Evolutionary conservation across 2,797 vertebrate genomes (phyloP).

Genomic region (Octomys mimax): DNA sequence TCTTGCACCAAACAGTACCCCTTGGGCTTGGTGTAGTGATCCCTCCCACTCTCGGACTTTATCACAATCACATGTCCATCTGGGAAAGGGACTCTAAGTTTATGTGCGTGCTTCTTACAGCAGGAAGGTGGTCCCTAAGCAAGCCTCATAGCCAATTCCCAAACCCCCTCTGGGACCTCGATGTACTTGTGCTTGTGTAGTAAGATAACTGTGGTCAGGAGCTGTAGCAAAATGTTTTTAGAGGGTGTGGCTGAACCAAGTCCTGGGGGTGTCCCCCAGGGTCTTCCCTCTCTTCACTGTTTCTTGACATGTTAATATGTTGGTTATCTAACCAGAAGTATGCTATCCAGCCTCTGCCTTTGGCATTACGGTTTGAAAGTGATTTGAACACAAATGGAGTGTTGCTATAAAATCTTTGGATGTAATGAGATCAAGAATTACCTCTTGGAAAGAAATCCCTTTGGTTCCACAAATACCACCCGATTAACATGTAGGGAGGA

Average conservation of each 20-base stretch:
- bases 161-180: not conserved
- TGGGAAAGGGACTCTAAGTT: not conserved
- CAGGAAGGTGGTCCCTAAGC: not conserved
- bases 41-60: not conserved
- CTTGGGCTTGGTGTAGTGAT: not conserved
- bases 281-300: not conserved
- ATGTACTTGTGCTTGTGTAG: rapidly evolving
- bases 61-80: not conserved
- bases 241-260: not conserved
- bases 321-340: not conserved
- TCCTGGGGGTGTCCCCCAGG: not conserved
- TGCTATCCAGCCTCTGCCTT: not conserved
- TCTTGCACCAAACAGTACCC: not conserved
- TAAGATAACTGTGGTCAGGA: not conserved
- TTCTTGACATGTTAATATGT: not conserved
- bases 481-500: not conserved
- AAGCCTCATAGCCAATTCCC: not conserved
- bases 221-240: not conserved
- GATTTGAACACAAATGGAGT: not conserved
- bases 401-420: not conserved
- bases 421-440: conserved; percentile 12
- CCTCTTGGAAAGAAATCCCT: not conserved
- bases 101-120: not conserved
- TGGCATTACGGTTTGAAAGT: not conserved
- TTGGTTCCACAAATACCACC: not conserved